A percentile compares a stretch with the other conserved stretches of the same genome.
These are phyloP conservation scores for Mustela lutreola DNA, from an alignment of 2,113 vertebrate species.

Conservation along the genomic window DNA sequence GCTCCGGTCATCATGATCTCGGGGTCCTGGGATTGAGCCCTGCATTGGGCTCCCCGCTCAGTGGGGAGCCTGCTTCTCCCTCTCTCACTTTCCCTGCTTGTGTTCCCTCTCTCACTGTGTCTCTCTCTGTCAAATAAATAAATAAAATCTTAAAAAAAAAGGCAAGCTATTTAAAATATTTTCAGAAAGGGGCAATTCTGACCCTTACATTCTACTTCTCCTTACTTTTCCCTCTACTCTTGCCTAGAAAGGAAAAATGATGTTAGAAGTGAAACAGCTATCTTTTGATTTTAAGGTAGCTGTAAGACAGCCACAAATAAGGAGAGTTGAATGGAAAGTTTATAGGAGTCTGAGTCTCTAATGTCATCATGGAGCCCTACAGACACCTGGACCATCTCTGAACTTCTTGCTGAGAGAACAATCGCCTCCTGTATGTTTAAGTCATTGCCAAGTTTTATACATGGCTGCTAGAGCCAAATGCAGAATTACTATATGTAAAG, in stretches of 20 bases:
- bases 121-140: too few species aligned
- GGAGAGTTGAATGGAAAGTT: not conserved
- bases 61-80: too few species aligned
- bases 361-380: not conserved
- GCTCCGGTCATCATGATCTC: too few species aligned
- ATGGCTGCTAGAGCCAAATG: not conserved
- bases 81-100: too few species aligned
- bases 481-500: constrained; percentile 7
- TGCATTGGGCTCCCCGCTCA: too few species aligned
- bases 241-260: not conserved
- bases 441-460: not conserved
- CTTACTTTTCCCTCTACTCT: not conserved
- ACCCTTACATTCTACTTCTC: not conserved
- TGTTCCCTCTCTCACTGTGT: too few species aligned
- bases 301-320: not conserved
- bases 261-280: not conserved
- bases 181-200: not conserved
- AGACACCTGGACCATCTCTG: not conserved
- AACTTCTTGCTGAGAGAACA: not conserved
- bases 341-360: not conserved
- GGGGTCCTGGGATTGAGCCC: too few species aligned
- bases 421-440: not conserved
- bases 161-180: not conserved
- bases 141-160: not conserved
- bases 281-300: not conserved